These are phyloP conservation scores for Druon quercuslanigerum DNA, from an alignment of 1,140 invertebrate genomes.

Conservation along the genomic window DNA sequence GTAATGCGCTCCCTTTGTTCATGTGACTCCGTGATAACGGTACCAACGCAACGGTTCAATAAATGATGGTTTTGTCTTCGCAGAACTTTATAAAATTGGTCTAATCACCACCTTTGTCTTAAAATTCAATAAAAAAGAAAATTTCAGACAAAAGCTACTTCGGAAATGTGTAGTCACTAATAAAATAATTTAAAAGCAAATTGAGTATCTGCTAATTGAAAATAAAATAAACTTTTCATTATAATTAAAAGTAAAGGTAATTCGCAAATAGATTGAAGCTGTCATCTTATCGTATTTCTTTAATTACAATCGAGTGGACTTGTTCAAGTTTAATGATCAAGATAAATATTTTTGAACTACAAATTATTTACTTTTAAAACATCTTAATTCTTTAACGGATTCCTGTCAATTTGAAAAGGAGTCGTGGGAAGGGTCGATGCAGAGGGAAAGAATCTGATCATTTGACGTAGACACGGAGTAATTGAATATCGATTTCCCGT, in stretches of 20 bases:
- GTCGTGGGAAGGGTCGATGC: neutral
- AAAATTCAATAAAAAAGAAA: too few relatives aligned
- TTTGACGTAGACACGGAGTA: slow-evolving; percentile 7
- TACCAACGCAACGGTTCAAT: neutral
- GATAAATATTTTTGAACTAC: too few relatives aligned
- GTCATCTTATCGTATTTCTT: too few relatives aligned
- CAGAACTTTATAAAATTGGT: too few relatives aligned
- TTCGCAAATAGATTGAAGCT: too few relatives aligned
- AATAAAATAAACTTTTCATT: too few relatives aligned
- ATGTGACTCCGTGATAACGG: neutral
- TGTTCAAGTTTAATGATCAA: too few relatives aligned
- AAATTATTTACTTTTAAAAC: neutral
- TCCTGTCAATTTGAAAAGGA: neutral
- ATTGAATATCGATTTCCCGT: slow-evolving; percentile 25
- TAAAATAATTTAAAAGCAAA: neutral
- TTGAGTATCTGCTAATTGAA: neutral
- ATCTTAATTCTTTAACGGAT: neutral
- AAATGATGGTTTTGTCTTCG: neutral
- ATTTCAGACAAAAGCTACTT: too few relatives aligned
- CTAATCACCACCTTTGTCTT: too few relatives aligned
- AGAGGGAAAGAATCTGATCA: neutral
- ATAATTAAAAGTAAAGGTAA: too few relatives aligned
- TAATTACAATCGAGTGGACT: too few relatives aligned
- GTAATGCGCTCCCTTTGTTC: too few relatives aligned
- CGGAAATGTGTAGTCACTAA: neutral